A percentile compares a stretch with the other conserved stretches of the same genome.
phyloP scores from a whole-genome alignment of 2,113 vertebrate genomes.

The Antechinus flavipes region DNA sequence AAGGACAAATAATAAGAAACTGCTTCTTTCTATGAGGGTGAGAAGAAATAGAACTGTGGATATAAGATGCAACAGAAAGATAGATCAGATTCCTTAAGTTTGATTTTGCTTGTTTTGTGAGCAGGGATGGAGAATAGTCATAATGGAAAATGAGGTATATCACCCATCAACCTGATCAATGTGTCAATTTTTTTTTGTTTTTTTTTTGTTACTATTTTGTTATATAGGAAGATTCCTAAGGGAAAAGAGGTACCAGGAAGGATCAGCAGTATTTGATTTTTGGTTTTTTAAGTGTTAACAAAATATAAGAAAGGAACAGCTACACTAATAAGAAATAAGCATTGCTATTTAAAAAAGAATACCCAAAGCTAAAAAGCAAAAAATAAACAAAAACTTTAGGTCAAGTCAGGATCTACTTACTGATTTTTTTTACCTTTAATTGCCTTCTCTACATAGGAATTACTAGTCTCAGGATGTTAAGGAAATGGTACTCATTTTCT shows the following conservation, averaged over 20 bases:
- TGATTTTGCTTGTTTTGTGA: not conserved
- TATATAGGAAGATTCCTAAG: not conserved
- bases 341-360: not conserved
- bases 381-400: not conserved
- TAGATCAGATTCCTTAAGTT: not conserved
- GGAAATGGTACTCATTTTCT: not conserved
- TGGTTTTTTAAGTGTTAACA: not conserved
- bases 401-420: not conserved
- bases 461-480: not conserved
- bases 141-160: not conserved
- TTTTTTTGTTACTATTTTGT: no score
- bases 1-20: not conserved
- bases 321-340: not conserved
- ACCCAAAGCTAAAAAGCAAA: not conserved
- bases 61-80: not conserved
- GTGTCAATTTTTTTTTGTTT: no score
- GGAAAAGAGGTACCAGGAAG: not conserved
- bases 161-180: not conserved
- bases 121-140: not conserved
- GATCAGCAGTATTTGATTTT: not conserved
- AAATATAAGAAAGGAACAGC: not conserved
- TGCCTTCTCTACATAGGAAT: not conserved
- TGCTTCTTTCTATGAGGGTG: not conserved
- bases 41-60: not conserved
- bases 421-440: not conserved